Evolutionary conservation across 1,140 invertebrate species (phyloP).

Genomic region (Trachymyrmex septentrionalis): DNA sequence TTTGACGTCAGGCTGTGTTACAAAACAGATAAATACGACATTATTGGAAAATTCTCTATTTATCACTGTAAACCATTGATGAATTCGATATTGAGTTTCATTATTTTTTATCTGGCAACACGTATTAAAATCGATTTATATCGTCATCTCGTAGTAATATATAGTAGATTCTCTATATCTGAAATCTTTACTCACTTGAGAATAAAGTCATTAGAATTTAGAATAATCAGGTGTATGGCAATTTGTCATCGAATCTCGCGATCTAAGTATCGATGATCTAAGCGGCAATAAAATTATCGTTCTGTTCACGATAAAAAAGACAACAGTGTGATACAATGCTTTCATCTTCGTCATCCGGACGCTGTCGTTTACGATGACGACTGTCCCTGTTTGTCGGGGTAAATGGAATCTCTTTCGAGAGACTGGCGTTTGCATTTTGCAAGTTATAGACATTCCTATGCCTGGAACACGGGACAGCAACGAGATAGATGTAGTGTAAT

Average conservation of each 20-base stretch:
- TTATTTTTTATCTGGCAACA: not conserved
- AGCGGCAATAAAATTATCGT: not conserved
- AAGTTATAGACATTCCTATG: slow-evolving; percentile 36
- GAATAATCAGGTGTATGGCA: not conserved
- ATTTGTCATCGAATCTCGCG: not conserved
- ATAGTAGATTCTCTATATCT: not conserved
- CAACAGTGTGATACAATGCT: not conserved
- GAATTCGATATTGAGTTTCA: slow-evolving; percentile 39
- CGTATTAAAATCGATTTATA: not conserved
- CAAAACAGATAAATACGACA: not conserved
- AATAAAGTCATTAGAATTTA: not conserved
- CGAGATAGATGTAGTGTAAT: slow-evolving; percentile 60
- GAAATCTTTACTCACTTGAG: not conserved
- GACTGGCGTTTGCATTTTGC: slow-evolving; percentile 37
- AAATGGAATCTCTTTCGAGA: not conserved
- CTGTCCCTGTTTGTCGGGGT: not conserved
- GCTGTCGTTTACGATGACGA: not conserved
- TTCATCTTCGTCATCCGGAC: not conserved
- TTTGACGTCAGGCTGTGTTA: not conserved
- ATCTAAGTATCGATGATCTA: not conserved
- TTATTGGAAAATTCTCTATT: slow-evolving; percentile 20
- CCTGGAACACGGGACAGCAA: not conserved
- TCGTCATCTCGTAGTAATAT: no score
- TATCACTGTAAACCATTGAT: not conserved
- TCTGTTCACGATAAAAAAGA: not conserved